These are phyloP conservation scores for Pogoniulus pusillus DNA, from an alignment of 2,797 vertebrate genomes.

Conservation along the genomic window DNA sequence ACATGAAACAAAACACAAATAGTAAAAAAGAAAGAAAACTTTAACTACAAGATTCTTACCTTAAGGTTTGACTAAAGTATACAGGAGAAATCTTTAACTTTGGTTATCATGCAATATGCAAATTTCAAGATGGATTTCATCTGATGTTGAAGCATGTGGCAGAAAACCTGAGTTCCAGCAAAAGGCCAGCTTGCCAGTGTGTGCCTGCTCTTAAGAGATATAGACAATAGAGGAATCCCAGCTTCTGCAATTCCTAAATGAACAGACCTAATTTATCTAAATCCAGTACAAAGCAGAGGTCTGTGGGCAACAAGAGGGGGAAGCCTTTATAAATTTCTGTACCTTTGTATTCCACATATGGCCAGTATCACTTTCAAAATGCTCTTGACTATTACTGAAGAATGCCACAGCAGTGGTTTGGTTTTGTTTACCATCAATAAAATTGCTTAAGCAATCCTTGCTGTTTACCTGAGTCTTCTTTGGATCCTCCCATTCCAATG, in stretches of 20 bases:
- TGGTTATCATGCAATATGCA: background rate
- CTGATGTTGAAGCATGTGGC: slow-evolving; percentile 8
- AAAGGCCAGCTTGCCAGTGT: background rate
- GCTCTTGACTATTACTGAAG: background rate
- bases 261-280: slow-evolving; percentile 36
- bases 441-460: background rate
- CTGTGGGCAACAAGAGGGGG: background rate
- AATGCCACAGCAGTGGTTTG: background rate
- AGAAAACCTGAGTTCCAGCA: slow-evolving; percentile 22
- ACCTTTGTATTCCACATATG: background rate
- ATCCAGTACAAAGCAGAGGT: slow-evolving; percentile 14
- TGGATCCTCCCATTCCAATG: background rate
- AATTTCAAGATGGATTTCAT: slow-evolving; percentile 27
- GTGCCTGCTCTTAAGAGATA: background rate
- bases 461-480: background rate
- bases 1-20: background rate
- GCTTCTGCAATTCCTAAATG: slow-evolving; percentile 34
- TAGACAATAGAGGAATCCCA: background rate
- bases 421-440: background rate
- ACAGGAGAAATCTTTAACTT: background rate
- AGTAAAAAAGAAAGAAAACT: background rate
- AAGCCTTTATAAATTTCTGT: background rate
- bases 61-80: background rate
- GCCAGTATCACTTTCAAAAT: background rate
- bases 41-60: background rate